Evolutionary conservation across 2,797 vertebrate genomes (phyloP), one percentile per base, ranked within the genome.

Genomic region (Carapus acus): DNA sequence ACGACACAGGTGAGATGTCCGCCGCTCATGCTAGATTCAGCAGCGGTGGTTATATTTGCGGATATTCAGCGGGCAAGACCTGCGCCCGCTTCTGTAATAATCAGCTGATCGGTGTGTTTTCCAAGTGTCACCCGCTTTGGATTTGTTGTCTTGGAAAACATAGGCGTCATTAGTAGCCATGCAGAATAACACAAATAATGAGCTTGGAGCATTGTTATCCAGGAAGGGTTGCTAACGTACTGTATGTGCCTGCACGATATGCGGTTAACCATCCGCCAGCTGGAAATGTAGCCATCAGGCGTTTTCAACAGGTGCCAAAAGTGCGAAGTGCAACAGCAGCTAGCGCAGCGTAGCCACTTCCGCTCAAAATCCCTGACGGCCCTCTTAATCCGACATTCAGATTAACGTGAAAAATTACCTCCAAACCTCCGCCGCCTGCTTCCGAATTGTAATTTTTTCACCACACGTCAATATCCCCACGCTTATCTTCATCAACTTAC

Each of bases 31-130:
- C 8, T 33, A 33, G 31, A 33, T n/a, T 19, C 41, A 27, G 24
- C 24, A 27, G 24, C 9, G 4, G 24, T 27, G 9, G 24, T 27
- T 27, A 27, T 14, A 31, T 31, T 29, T 27, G 41, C 29, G 29
- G 5, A 13, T 9, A 18, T 47, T 67, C 8, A 37, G 42, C 45
- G 19, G 49, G 50, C 37, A 63, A 63, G 19, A 50, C 9, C 2
- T 2, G 1, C 17, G 14, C 13, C 34, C 58, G 41, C 46, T 33
- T 52, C 29, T 53, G 20, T 31, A 17, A 47, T 34, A 13, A 58
- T 13, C 14, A 38, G 36, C 22, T 56, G 20, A 49, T 39, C 4
- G 37, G 19, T 43, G 37, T n/a, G n/a, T n/a, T n/a, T 5, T 47
- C 21, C 46, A 38, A 42, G 20, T 59, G 50, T 57, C 31, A 29